These are phyloP conservation scores for Apamea sordens DNA, from an alignment of 2,888 invertebrate species.

Conservation along the genomic window DNA sequence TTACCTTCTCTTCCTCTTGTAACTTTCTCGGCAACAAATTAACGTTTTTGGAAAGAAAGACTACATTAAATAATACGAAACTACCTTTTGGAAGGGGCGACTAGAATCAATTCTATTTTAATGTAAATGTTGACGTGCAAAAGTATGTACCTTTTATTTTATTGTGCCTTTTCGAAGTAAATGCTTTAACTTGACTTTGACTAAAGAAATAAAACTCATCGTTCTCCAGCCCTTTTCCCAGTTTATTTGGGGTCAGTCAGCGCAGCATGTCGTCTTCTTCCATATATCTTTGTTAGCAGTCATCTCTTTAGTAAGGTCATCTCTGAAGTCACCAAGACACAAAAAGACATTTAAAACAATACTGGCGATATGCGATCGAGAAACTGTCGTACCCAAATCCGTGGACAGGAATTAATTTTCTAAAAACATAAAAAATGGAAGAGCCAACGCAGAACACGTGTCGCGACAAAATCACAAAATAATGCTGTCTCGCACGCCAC, in stretches of 20 bases:
- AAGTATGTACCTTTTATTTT: too few species aligned
- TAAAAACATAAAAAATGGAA: conserved; percentile 68
- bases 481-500: conserved; percentile 81
- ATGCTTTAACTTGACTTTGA: too few species aligned
- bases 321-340: neutral
- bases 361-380: conserved; percentile 25
- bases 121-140: too few species aligned
- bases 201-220: too few species aligned
- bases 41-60: neutral
- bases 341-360: neutral
- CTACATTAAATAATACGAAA: too few species aligned
- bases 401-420: conserved; percentile 56
- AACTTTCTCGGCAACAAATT: neutral
- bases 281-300: neutral
- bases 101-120: too few species aligned
- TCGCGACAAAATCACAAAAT: conserved; percentile 80
- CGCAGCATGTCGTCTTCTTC: neutral
- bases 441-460: conserved; percentile 83
- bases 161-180: too few species aligned
- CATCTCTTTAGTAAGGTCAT: neutral
- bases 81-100: too few species aligned
- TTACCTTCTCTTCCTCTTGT: neutral
- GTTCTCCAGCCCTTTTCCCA: neutral
- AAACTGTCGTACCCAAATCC: conserved; percentile 26
- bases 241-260: neutral